Base-by-base conservation (phyloP, 2,797 vertebrate species). In the Poecilia gillii region DNA sequence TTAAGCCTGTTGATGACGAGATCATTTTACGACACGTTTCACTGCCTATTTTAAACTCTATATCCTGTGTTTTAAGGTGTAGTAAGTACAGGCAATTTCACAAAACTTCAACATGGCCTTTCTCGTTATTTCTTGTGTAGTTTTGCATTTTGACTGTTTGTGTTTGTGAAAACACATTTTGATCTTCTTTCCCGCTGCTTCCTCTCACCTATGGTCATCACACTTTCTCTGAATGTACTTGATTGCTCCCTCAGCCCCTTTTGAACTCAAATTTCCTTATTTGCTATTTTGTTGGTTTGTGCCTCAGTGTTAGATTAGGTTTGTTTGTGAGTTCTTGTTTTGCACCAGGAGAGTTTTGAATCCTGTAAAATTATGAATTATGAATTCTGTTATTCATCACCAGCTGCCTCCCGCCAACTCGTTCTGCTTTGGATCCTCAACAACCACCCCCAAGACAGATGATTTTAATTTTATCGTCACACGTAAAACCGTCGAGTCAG, bases 341-440 rank as follows among this genome's bases (percentile, higher is more conserved):
- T 51, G 72, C 12, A 31, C 4, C 0, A 3, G 33, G 28, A 4
- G 71, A 18, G 4, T 73, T 73, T 23, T 73, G 31, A 51, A 33
- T 73, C 25, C 47, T 33, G 46, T 51, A 23, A 73, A 36, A 73
- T 36, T 36, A 51, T 41, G 41, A 41, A 41, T 41, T 41, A 73
- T 49, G n/a, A 41, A 41, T 51, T 11, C 23, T 33, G 28, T 33
- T 51, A 73, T 51, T 73, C 46, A 73, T 51, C 46, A 51, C 28
- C 72, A 36, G 31, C 46, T 51, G 31, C 31, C 72, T 51, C 72
- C 46, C 3, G 31, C 72, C 72, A 73, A 73, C 72, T 73, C 46
- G 36, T 51, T 73, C 46, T 33, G 14, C 3, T 73, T 73, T 68
- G 72, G 46, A 72, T 49, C 16, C 71, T 72, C 36, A 28, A 31